phyloP scores from a whole-genome alignment of 2,113 vertebrate species.

The Campylomormyrus numenius region DNA sequence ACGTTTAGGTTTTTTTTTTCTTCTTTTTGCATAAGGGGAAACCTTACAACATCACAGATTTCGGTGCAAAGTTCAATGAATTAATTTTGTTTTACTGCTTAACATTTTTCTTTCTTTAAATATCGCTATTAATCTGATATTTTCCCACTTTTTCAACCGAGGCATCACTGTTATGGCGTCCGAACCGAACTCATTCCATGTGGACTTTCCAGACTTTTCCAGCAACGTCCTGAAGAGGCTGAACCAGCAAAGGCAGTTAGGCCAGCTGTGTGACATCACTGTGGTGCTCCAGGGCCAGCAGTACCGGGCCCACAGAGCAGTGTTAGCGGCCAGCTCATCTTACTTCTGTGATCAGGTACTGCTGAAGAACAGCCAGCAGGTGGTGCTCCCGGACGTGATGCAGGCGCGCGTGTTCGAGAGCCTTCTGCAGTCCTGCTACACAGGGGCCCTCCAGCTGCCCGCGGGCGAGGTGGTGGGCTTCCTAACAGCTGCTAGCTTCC shows the following conservation, averaged over 20 bases:
- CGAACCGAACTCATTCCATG: constrained; percentile 71
- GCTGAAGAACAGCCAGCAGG: constrained; percentile 71
- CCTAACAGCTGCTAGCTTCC: constrained; percentile 77
- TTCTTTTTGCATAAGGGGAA: neutral
- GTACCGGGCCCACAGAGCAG: constrained; percentile 77
- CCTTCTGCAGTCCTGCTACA: constrained; percentile 76
- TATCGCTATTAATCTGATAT: neutral
- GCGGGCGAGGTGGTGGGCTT: constrained; percentile 76
- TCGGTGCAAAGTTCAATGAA: neutral
- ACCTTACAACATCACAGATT: neutral
- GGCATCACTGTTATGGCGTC: constrained; percentile 68
- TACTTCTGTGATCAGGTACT: constrained; percentile 85
- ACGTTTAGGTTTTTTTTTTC: neutral
- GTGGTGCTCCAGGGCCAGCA: constrained; percentile 77
- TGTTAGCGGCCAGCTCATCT: constrained; percentile 78
- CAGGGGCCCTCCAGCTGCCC: constrained; percentile 70
- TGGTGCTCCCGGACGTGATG: constrained; percentile 80
- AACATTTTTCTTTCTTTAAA: neutral
- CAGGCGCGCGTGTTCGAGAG: constrained; percentile 77
- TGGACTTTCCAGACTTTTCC: constrained; percentile 82
- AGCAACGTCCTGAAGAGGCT: constrained; percentile 76
- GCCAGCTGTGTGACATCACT: constrained; percentile 77
- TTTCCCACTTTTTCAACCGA: constrained; percentile 29
- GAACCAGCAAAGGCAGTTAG: constrained; percentile 78
- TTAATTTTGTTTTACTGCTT: neutral